Percentiles rank a stretch among this genome's conserved stretches.
These are phyloP conservation scores for Carabus problematicus DNA, from an alignment of 2,888 invertebrate genomes.

Conservation along the genomic window DNA sequence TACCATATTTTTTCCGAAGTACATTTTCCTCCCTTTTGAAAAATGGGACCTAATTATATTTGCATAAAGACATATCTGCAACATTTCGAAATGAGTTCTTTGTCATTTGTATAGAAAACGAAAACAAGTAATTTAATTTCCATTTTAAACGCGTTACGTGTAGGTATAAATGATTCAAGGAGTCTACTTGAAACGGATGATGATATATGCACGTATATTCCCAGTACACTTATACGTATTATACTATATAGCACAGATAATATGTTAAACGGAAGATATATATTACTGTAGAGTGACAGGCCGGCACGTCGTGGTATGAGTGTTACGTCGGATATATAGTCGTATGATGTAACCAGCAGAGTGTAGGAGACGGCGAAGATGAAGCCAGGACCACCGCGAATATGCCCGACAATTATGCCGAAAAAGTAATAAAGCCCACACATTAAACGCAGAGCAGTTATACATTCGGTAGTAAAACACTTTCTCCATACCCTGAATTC, in stretches of 20 bases:
- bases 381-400: not conserved
- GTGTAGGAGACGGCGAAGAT: not conserved
- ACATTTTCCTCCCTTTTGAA: slow-evolving; percentile 28
- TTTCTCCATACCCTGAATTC: slow-evolving; percentile 12
- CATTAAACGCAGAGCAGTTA: slow-evolving; percentile 35
- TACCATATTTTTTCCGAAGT: slow-evolving; percentile 5
- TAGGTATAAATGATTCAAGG: slow-evolving; percentile 37
- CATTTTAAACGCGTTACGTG: slow-evolving; percentile 34
- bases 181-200: slow-evolving; percentile 7
- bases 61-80: slow-evolving; percentile 33
- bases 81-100: slow-evolving; percentile 14
- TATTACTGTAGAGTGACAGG: too few species aligned
- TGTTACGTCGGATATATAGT: too few species aligned
- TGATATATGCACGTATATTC: slow-evolving; percentile 13
- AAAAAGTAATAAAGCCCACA: slow-evolving; percentile 38
- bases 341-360: not conserved
- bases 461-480: slow-evolving; percentile 31
- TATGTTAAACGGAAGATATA: too few species aligned
- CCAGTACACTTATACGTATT: too few species aligned
- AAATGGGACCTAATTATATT: slow-evolving; percentile 35
- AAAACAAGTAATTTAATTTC: slow-evolving; percentile 38
- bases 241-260: too few species aligned
- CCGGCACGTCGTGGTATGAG: too few species aligned
- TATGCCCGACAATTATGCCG: slow-evolving; percentile 33
- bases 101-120: slow-evolving; percentile 13